A percentile compares a stretch with the other conserved stretches of the same genome.
Evolutionary conservation across 2,888 invertebrate genomes (phyloP).

Genomic region (Papilio gigon): DNA sequence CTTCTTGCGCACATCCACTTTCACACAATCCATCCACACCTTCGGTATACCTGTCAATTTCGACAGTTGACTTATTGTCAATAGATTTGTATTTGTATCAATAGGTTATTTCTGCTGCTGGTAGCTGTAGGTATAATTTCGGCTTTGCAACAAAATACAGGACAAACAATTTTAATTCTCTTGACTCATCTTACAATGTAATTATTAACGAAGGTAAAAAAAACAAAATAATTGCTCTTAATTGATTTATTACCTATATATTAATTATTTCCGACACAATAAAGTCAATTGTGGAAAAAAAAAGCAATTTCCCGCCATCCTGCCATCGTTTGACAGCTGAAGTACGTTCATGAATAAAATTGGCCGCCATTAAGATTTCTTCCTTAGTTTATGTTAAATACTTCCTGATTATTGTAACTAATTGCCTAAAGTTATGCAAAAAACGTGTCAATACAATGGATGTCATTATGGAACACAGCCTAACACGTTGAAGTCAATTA

Average conservation of each 20-base stretch:
- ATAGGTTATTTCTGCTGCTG: too few relatives aligned
- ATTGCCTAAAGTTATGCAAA: slow-evolving; percentile 13
- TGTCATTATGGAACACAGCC: not conserved
- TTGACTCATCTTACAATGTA: not conserved
- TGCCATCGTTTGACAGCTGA: slow-evolving; percentile 36
- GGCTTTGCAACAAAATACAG: too few relatives aligned
- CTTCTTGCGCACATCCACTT: too few relatives aligned
- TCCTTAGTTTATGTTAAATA: slow-evolving; percentile 21
- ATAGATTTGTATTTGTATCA: too few relatives aligned
- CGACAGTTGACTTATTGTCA: too few relatives aligned
- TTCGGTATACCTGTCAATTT: too few relatives aligned
- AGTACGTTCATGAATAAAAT: slow-evolving; percentile 32
- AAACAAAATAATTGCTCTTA: slow-evolving; percentile 10
- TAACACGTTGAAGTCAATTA: not conserved
- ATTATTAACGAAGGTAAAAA: not conserved
- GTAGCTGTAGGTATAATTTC: too few relatives aligned
- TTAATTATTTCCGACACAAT: slow-evolving; percentile 22
- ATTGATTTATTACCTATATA: slow-evolving; percentile 22
- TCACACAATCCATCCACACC: too few relatives aligned
- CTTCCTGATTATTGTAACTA: slow-evolving; percentile 33
- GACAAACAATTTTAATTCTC: not conserved
- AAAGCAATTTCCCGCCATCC: slow-evolving; percentile 30
- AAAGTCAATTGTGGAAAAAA: slow-evolving; percentile 26
- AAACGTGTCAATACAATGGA: not conserved
- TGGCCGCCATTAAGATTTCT: slow-evolving; percentile 20